These are phyloP conservation scores for Diaphora mendica DNA, from an alignment of 2,888 invertebrate species.

Conservation along the genomic window DNA sequence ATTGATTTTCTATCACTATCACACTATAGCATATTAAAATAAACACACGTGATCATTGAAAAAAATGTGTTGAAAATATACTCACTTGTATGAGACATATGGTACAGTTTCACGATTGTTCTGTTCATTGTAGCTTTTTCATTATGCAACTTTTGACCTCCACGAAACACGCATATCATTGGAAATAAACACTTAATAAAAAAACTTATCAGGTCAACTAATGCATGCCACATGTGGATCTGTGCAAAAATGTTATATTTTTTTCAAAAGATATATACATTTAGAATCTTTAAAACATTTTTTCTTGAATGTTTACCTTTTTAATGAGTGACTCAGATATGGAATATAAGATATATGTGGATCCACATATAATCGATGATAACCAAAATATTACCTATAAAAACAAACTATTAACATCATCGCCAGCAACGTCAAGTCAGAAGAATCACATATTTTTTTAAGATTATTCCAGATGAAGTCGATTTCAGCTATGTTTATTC, in stretches of 20 bases:
- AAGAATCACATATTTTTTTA: no score
- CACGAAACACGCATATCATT: constrained; percentile 1
- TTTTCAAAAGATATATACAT: background rate
- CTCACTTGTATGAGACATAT: background rate
- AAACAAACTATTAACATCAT: background rate
- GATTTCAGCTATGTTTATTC: no score
- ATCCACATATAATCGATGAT: background rate
- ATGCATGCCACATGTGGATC: background rate
- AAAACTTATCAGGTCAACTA: background rate
- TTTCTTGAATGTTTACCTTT: background rate
- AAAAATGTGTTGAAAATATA: background rate
- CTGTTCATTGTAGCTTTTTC: background rate
- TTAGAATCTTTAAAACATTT: background rate
- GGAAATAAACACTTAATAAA: background rate
- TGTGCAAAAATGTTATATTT: background rate
- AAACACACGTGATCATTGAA: no score
- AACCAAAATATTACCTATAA: background rate
- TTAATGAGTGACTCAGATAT: background rate
- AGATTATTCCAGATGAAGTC: no score
- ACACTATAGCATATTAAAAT: no score
- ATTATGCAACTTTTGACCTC: constrained; percentile 8
- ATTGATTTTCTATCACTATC: no score
- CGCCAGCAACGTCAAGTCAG: no score
- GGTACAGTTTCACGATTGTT: background rate
- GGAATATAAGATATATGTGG: background rate